These are phyloP conservation scores for Mythimna lalbum DNA, from an alignment of 2,888 invertebrate genomes.

Conservation along the genomic window DNA sequence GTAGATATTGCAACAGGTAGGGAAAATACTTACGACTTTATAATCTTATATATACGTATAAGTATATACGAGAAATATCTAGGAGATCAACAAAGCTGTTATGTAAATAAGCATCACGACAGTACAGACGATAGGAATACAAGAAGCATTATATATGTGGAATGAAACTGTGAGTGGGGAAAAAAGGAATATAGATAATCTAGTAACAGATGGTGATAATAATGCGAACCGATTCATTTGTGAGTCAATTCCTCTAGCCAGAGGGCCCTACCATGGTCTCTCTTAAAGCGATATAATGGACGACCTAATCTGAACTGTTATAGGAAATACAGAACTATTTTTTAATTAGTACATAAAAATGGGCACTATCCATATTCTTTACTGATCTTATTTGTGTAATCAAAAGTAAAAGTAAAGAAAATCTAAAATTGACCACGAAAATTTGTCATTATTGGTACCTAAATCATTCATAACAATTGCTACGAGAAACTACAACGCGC, in stretches of 20 bases:
- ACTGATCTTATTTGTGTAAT: no score
- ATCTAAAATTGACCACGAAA: no score
- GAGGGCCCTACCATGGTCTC: not conserved
- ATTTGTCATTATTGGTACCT: no score
- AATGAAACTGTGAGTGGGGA: conserved; percentile 36
- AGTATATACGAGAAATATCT: conserved; percentile 47
- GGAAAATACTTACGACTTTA: conserved; percentile 52
- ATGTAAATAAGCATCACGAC: conserved; percentile 55
- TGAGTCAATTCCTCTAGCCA: conserved; percentile 30
- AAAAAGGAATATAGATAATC: conserved; percentile 26
- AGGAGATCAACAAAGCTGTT: conserved; percentile 58
- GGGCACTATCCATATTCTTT: no score
- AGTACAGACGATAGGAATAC: conserved; percentile 44
- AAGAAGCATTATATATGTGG: conserved; percentile 39
- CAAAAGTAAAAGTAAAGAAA: no score
- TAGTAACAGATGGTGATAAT: conserved; percentile 44
- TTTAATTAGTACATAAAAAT: no score
- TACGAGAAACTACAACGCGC: no score
- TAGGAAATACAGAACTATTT: no score
- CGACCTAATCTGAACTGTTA: no score
- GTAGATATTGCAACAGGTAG: conserved; percentile 43
- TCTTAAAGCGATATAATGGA: no score
- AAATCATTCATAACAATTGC: no score
- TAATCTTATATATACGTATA: conserved; percentile 45
- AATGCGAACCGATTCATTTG: conserved; percentile 44